Base-by-base conservation (phyloP, 2,797 vertebrate genomes). In the Aldrovandia affinis region DNA sequence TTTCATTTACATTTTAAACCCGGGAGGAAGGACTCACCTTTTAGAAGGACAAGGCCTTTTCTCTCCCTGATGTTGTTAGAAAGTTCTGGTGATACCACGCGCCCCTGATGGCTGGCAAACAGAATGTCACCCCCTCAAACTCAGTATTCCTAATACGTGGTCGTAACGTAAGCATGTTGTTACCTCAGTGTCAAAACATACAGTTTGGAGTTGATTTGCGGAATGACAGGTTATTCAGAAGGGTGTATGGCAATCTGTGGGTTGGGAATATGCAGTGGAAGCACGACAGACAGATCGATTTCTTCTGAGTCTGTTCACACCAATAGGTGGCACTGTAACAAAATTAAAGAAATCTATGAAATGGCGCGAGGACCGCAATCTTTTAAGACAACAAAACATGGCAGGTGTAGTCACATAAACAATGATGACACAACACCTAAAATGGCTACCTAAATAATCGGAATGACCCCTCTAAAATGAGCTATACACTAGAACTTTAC, bases 291-390 rank as follows among this genome's bases (percentile, higher is more conserved):
- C 18, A 33, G 18, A 61, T 8, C 25, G 33, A 73, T 73, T 73
- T 75, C 70, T 25, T 75, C 47, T 22, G n/a, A 28, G 54, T 36
- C 36, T 61, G 22, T 65, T 83, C 61, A 20, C 9, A 80, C 78
- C 85, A 84, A 61, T 28, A 84, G 79, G 75, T 80, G 79, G 82
- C 57, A 55, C 57, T 84, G 79, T 54, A 73, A 57, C 44, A 57
- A 61, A 68, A 65, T 57, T 73, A 79, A 54, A 79, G 14, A 79
- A 54, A 30, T 7, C 9, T 28, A 52, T 15, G 18, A 50, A 68
- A 78, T 57, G 18, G 61, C 44, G 50, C 28, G 75, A 81, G 52
- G 30, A 83, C 25, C 7, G 39, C 20, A 75, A 75, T 44, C 33
- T 78, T 47, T 65, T 61, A 47, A 83, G 57, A 78, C 57, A 44